A percentile compares a stretch with the other conserved stretches of the same genome.
Conservation (phyloP, 2,797 vertebrate genomes). For the Muscicapa comitata region DNA sequence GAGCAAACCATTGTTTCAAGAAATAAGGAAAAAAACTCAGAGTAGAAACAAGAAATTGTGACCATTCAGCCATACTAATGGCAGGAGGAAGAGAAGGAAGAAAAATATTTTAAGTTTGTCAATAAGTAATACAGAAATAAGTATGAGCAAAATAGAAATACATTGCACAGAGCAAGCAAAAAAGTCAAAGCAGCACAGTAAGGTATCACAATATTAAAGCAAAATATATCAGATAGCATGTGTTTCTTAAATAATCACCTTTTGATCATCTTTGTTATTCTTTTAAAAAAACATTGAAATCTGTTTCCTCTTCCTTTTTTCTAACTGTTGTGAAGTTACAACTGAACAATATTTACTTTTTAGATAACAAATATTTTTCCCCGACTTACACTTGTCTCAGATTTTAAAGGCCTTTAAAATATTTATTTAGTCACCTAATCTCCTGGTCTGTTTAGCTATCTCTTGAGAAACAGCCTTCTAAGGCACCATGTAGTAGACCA, state of each 20-base stretch:
- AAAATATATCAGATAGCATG: not conserved
- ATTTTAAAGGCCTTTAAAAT: not conserved
- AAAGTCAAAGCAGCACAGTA: not conserved
- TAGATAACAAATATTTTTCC: fast-evolving
- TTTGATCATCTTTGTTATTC: not conserved
- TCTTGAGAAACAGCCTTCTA: not conserved
- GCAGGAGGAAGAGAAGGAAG: not conserved
- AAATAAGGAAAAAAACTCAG: not conserved
- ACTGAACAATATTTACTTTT: not conserved
- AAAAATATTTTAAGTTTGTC: not conserved
- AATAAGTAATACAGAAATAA: not conserved
- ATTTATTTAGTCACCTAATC: not conserved
- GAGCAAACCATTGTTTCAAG: not conserved
- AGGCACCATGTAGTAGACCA: not conserved
- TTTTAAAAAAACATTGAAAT: not conserved
- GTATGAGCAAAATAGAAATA: not conserved
- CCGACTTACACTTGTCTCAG: not conserved
- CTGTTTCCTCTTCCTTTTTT: not conserved
- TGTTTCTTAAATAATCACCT: not conserved
- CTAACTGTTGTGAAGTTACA: not conserved
- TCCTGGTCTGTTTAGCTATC: not conserved
- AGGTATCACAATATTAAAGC: not conserved
- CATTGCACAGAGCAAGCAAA: not conserved
- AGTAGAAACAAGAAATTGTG: not conserved
- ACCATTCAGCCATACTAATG: not conserved